Evolutionary conservation across 2,888 invertebrate genomes (phyloP), one percentile per base, ranked within the genome.

Genomic region (Cabera pusaria): DNA sequence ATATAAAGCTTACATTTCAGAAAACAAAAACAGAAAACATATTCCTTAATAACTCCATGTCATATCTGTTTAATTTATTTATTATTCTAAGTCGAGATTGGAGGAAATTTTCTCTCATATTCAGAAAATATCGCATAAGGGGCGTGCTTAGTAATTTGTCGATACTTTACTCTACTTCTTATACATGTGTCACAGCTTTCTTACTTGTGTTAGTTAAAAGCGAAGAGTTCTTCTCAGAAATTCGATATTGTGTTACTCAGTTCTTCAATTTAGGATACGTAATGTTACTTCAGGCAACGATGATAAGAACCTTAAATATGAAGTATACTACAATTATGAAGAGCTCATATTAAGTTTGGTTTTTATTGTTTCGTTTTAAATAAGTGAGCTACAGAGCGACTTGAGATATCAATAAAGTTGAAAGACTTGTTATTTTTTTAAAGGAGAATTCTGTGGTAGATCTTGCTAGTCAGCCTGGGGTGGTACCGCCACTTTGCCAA

Each of bases 121-220:
- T 63, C 64, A 52, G 64, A 70, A 73, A 72, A 64, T 74, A 74
- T 64, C 57, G 63, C 47, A 39, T 42, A 31, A 54, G 62, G 64
- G 58, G 64, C 58, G 58, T 52, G 58, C 52, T 60, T 62, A 69
- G 70, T 72, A 72, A 73, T 72, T 73, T 72, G 67, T 61, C 72
- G 64, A 72, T 73, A 72, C 64, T 63, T 52, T 49, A 31, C 47
- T 35, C 37, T 28, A 36, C 23, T 31, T 14, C 28, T 22, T 45
- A 40, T 42, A 44, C 41, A 29, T 35, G 19, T 43, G 28, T 37
- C 3, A 6, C 6, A 8, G 16, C 18, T 9, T 12, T 27, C 28
- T 11, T 41, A 25, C 35, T 25, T 41, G 24, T 35, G 18, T 22
- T 9, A 14, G 28, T 17, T 16, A 14, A 24, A 29, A 25, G 27